phyloP scores from a whole-genome alignment of 2,888 invertebrate genomes.

The Xanthia togata region DNA sequence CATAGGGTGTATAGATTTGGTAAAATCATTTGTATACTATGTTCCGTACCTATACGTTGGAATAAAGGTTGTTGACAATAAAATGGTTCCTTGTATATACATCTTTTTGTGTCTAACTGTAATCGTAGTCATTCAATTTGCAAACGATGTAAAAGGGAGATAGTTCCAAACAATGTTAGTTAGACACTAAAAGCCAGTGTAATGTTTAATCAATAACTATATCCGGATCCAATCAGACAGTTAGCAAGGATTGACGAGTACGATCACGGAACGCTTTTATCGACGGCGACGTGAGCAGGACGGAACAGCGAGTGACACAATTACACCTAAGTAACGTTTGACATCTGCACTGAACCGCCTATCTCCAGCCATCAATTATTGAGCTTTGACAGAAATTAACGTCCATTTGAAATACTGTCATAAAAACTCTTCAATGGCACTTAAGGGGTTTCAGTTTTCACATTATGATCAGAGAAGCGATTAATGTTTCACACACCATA shows the following conservation, averaged over 20 bases:
- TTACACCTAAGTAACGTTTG: slow-evolving; percentile 59
- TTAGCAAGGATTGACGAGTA: slow-evolving; percentile 51
- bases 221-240: slow-evolving; percentile 60
- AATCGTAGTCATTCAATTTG: slow-evolving; percentile 21
- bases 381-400: slow-evolving; percentile 36
- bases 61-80: too few relatives aligned
- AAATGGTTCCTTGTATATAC: too few relatives aligned
- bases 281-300: slow-evolving; percentile 42
- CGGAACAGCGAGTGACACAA: slow-evolving; percentile 48
- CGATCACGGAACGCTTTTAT: slow-evolving; percentile 62
- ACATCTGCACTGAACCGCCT: slow-evolving; percentile 46
- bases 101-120: too few relatives aligned
- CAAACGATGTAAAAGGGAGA: slow-evolving; percentile 15
- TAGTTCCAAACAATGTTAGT: slow-evolving; percentile 21
- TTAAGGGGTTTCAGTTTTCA: slow-evolving; percentile 21
- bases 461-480: slow-evolving; percentile 32
- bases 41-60: too few relatives aligned
- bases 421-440: slow-evolving; percentile 17
- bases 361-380: slow-evolving; percentile 33
- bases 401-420: slow-evolving; percentile 31
- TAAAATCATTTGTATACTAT: too few relatives aligned
- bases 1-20: too few relatives aligned
- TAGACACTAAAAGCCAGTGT: slow-evolving; percentile 21
- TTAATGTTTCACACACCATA: slow-evolving; percentile 39
- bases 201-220: slow-evolving; percentile 59